phyloP scores from a whole-genome alignment of 2,113 vertebrate genomes.

The Chunga burmeisteri region DNA sequence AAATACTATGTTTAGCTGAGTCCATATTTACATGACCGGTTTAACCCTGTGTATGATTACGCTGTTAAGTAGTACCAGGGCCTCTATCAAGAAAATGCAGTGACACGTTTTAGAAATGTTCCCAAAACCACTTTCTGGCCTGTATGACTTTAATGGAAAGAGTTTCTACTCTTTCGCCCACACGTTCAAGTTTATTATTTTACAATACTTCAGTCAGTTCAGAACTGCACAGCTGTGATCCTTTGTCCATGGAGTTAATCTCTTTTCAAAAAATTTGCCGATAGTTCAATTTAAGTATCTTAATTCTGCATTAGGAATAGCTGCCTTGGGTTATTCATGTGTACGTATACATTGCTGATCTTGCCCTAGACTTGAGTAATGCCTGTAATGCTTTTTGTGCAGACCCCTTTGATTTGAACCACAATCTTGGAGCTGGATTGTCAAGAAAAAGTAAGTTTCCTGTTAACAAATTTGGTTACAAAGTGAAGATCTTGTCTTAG shows the following conservation, averaged over 20 bases:
- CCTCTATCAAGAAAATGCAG: background rate
- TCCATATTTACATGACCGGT: accelerated
- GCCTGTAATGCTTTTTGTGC: background rate
- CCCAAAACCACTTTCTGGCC: background rate
- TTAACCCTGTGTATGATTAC: background rate
- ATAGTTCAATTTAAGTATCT: background rate
- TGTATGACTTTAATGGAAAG: background rate
- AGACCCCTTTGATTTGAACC: conserved; percentile 97
- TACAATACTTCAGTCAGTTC: background rate
- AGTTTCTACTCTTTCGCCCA: background rate
- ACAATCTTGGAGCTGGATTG: conserved; percentile 93
- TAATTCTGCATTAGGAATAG: background rate
- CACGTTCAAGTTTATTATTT: background rate
- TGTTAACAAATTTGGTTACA: background rate
- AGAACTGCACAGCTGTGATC: background rate
- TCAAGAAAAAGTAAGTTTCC: conserved; percentile 90
- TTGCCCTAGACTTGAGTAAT: background rate
- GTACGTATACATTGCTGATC: background rate
- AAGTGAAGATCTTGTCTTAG: background rate
- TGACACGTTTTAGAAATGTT: background rate
- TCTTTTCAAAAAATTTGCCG: background rate
- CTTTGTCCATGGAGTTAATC: background rate
- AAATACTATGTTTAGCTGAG: background rate
- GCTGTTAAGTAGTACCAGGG: background rate
- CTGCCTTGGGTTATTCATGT: background rate